Conservation (phyloP, 2,113 vertebrate genomes). For the Percopsis transmontana region DNA sequence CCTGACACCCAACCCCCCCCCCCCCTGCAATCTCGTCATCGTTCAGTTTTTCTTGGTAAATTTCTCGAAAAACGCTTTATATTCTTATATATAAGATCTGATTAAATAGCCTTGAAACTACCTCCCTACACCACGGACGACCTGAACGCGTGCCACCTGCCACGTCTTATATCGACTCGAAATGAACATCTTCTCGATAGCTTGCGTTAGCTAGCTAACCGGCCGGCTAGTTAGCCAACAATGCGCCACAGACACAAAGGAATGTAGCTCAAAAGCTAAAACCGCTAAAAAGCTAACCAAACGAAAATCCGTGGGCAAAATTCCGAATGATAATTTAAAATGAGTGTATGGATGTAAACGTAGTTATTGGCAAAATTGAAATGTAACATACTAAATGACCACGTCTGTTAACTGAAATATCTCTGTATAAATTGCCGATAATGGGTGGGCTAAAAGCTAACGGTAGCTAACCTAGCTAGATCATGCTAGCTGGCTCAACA, state of each 20-base stretch:
- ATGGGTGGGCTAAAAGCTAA: not conserved
- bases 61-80: too few species aligned
- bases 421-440: not conserved
- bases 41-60: not conserved
- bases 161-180: not conserved
- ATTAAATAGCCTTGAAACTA: not conserved
- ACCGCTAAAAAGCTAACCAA: constrained; percentile 44
- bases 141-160: constrained; percentile 12
- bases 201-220: constrained; percentile 35
- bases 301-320: constrained; percentile 7
- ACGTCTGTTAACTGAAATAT: too few species aligned
- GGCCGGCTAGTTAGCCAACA: constrained; percentile 36
- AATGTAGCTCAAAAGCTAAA: constrained; percentile 17
- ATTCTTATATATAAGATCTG: too few species aligned
- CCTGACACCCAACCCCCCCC: not conserved
- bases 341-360: not conserved
- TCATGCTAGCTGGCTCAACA: constrained; percentile 49
- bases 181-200: constrained; percentile 1
- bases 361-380: not conserved
- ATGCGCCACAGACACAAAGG: constrained; percentile 64
- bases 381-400: too few species aligned
- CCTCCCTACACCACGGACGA: constrained; percentile 3
- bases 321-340: too few species aligned
- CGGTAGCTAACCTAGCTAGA: constrained; percentile 31
- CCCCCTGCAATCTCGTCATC: not conserved